Conservation (phyloP, 2,113 vertebrate species). For the Cyprinodon brontotheroides region DNA sequence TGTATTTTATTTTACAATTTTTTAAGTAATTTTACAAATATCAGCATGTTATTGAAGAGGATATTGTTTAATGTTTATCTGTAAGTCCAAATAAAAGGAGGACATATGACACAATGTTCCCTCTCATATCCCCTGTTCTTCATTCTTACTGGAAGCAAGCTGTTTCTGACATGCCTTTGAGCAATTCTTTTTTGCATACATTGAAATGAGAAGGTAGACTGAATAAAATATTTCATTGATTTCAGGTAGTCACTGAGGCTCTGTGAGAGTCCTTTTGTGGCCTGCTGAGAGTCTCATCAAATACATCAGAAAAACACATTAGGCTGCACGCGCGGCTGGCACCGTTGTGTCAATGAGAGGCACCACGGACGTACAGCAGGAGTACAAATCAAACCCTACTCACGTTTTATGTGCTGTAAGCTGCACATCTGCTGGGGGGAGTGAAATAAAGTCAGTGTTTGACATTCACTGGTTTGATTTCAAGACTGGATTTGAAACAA, state of each 20-base stretch:
- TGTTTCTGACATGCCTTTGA: slow-evolving; percentile 41
- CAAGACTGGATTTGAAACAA: background rate
- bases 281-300: slow-evolving; percentile 68
- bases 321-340: slow-evolving; percentile 31
- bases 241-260: slow-evolving; percentile 32
- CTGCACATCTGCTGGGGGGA: background rate
- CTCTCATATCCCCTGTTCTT: slow-evolving; percentile 51
- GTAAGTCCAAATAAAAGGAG: background rate
- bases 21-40: too few relatives aligned
- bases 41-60: too few relatives aligned
- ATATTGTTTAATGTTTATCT: too few relatives aligned
- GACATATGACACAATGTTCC: slow-evolving; percentile 38
- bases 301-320: slow-evolving; percentile 63
- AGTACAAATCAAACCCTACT: slow-evolving; percentile 44
- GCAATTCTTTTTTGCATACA: slow-evolving; percentile 48
- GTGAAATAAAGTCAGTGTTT: slow-evolving; percentile 1
- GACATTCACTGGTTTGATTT: slow-evolving; percentile 7
- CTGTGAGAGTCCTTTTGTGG: slow-evolving; percentile 30
- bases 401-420: slow-evolving; percentile 9
- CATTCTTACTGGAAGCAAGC: slow-evolving; percentile 38
- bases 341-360: slow-evolving; percentile 22
- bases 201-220: slow-evolving; percentile 39
- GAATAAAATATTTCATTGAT: background rate
- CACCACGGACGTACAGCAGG: slow-evolving; percentile 19
- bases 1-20: too few relatives aligned